Base-by-base conservation (phyloP, 2,797 vertebrate species). In the Coilia nasus region DNA sequence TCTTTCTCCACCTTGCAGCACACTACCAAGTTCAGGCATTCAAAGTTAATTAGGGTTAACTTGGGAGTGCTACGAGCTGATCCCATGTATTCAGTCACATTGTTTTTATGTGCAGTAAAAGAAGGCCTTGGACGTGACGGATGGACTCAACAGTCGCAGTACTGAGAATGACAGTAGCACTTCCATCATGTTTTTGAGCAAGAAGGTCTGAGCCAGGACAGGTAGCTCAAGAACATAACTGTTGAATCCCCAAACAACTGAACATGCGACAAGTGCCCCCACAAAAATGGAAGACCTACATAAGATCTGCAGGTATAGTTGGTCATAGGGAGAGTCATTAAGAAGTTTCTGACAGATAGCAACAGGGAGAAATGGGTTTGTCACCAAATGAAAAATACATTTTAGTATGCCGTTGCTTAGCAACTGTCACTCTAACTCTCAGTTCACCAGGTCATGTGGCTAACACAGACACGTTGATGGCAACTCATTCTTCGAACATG, bases 371-470 rank as follows among this genome's bases (percentile, higher is more conserved):
- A 78, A 78, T 19, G 41, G 31, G 71, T 41, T 44, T 44, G 31
- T 15, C 71, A 41, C 71, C 6, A 80, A 85, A 0, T 86, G 59
- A 54, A 75, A 15, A 23, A 84, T n/a, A 0, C 0, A 44, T 54
- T 17, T 75, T 56, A 17, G 35, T 78, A 41, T 31, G 19, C 17
- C 17, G 71, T 78, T 78, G 71, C 71, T 78, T 41, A 78, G 71
- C 71, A 78, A 78, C 71, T 78, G 71, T 78, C 71, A 78, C 71
- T 21, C 44, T 35, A 31, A 31, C 71, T 78, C 41, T 78, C 35
- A 78, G 31, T 78, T 78, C 71, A 78, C 5, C 71, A n/a, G 71
- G 71, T 78, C 31, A 78, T 78, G 71, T 78, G 35, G 44, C 71
- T 78, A 17, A 19, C 71, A 41, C 71, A 78, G 31, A 15, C 31